Conservation (phyloP, 1,140 invertebrate genomes). For the Drosophila guanche region DNA sequence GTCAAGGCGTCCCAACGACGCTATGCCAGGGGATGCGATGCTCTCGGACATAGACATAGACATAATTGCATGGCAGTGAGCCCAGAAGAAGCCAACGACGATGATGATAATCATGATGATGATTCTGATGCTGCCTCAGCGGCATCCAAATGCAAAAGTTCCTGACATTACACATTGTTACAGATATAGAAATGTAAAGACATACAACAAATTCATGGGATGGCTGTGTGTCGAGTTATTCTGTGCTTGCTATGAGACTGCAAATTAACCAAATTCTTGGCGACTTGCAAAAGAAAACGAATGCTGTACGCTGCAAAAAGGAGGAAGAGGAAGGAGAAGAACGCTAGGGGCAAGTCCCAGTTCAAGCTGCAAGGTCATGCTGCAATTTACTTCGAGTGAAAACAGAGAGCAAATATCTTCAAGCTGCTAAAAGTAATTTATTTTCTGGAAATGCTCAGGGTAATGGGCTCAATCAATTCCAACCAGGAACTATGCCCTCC, state of each 20-base stretch:
- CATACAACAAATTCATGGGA: slow-evolving; percentile 53
- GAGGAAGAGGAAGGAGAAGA: slow-evolving; percentile 13
- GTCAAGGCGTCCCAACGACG: slow-evolving; percentile 57
- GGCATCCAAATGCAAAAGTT: not conserved
- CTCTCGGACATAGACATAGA: slow-evolving; percentile 37
- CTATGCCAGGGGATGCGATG: slow-evolving; percentile 26
- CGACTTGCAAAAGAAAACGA: slow-evolving; percentile 15
- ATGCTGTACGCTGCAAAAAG: not conserved
- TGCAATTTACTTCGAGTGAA: not conserved
- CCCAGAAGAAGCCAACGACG: slow-evolving; percentile 39
- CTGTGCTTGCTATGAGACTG: slow-evolving; percentile 34
- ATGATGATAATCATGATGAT: not conserved
- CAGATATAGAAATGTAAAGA: slow-evolving; percentile 49
- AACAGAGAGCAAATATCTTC: not conserved
- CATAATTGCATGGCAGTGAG: slow-evolving; percentile 63
- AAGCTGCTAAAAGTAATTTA: not conserved
- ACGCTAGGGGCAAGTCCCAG: slow-evolving; percentile 6
- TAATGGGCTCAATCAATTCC: slow-evolving; percentile 34
- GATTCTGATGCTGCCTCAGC: no score
- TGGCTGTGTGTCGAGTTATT: slow-evolving; percentile 33
- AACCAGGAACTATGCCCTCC: slow-evolving; percentile 19
- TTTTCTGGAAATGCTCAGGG: not conserved
- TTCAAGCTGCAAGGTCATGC: no score
- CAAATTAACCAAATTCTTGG: slow-evolving; percentile 49
- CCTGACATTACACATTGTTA: slow-evolving; percentile 34